Conservation (phyloP, 2,888 invertebrate species). For the Ferdinandea cuprea region DNA sequence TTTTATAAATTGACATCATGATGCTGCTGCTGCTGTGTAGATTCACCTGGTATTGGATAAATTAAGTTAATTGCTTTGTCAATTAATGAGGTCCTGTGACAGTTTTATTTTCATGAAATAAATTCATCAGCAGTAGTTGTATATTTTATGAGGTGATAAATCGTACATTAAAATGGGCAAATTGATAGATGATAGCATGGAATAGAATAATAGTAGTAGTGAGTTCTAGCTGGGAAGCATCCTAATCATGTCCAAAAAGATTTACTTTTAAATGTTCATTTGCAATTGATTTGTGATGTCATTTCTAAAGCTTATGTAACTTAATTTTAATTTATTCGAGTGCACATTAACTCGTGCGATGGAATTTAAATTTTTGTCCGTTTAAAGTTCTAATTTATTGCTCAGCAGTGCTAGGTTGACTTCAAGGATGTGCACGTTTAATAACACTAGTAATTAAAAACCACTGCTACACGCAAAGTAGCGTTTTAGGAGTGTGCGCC, state of each 20-base stretch:
- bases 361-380: slow-evolving; percentile 1
- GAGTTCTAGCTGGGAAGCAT: too few species aligned
- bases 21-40: slow-evolving; percentile 7
- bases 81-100: slow-evolving; percentile 43
- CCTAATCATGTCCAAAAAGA: too few species aligned
- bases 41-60: slow-evolving; percentile 32
- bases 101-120: slow-evolving; percentile 18
- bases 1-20: slow-evolving; percentile 16
- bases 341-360: neutral
- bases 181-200: neutral
- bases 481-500: slow-evolving; percentile 30
- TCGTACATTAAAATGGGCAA: neutral
- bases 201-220: too few species aligned
- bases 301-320: neutral
- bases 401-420: neutral
- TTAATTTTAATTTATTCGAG: neutral
- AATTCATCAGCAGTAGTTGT: slow-evolving; percentile 1
- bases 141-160: slow-evolving; percentile 5
- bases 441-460: slow-evolving; percentile 10
- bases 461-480: slow-evolving; percentile 33
- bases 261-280: too few species aligned
- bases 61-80: slow-evolving; percentile 65
- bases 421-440: slow-evolving; percentile 17
- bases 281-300: slow-evolving; percentile 1
- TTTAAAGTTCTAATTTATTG: too few species aligned